Evolutionary conservation across 2,888 invertebrate species (phyloP), one percentile per base, ranked within the genome.

Genomic region (Spatulosminthurus flaviceps): DNA sequence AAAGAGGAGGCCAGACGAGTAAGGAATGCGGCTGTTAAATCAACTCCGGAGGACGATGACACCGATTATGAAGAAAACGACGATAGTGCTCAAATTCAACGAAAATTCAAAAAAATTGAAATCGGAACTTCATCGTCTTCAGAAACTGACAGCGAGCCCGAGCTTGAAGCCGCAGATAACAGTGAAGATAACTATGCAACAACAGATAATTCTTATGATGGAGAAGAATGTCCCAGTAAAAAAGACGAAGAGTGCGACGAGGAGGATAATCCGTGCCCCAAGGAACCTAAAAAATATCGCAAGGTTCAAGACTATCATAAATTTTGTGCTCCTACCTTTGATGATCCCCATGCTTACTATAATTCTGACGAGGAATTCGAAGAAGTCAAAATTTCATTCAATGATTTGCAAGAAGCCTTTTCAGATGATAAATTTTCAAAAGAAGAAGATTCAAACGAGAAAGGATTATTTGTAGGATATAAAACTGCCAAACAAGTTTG

Each of bases 401-500:
- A 19, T 7, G 60, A 60, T 2, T 21, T 60, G 60, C 34, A 34
- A 34, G 34, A 34, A 34, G 34, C 34, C 9, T 34, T 34, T 34
- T 34, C 34, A 34, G 34, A 9, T 9, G 9, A 34, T 7, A 34
- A 9, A 9, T 4, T 7, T n/a, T n/a, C n/a, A 4, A 34, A 34
- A 34, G 60, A 60, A 19, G 4, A 60, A 60, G 5, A 60, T 60
- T 5, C n/a, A 60, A 21, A 2, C 21, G 60, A 60, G 19, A 60
- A 60, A 60, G 60, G 60, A 21, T 13, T 60, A 16, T 60, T 9
- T 13, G 16, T 60, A 60, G 60, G 60, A 4, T 60, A 60, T 16
- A 75, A 75, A 66, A 75, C 22, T 9, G 41, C 22, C 19, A 24
- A 66, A 0, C 21, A 66, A 41, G 19, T 75, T 7, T 26, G 64